A percentile compares a stretch with the other conserved stretches of the same genome.
Evolutionary conservation across 2,797 vertebrate species (phyloP).

Genomic region (Pteropus rufus): DNA sequence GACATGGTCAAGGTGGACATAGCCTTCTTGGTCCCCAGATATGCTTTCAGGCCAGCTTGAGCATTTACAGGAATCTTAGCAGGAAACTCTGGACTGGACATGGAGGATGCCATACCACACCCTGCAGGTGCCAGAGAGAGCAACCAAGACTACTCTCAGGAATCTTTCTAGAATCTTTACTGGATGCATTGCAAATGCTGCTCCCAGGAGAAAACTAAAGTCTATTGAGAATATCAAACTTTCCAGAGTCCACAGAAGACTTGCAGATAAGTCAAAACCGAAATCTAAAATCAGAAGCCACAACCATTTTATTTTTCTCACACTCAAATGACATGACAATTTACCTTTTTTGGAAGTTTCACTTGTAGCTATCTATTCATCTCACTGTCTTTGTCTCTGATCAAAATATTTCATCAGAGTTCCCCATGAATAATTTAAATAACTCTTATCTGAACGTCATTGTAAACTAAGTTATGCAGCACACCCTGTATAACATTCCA

Average conservation of each 20-base stretch:
- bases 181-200: fast-evolving
- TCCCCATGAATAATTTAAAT: conserved; percentile 54
- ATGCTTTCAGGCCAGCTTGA: background rate
- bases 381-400: background rate
- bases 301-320: background rate
- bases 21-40: background rate
- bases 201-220: background rate
- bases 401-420: conserved; percentile 32
- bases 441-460: conserved; percentile 40
- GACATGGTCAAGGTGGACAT: background rate
- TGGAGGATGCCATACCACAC: background rate
- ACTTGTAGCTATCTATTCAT: background rate
- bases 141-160: background rate
- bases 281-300: background rate
- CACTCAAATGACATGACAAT: background rate
- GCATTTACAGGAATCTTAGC: background rate
- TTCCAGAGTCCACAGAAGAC: background rate
- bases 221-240: background rate
- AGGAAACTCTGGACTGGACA: background rate
- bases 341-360: background rate
- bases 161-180: background rate
- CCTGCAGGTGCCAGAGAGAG: background rate
- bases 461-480: conserved; percentile 33
- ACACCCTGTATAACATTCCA: background rate
- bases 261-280: background rate